Evolutionary conservation across 2,888 invertebrate genomes (phyloP).

Genomic region (Rutpela maculata): DNA sequence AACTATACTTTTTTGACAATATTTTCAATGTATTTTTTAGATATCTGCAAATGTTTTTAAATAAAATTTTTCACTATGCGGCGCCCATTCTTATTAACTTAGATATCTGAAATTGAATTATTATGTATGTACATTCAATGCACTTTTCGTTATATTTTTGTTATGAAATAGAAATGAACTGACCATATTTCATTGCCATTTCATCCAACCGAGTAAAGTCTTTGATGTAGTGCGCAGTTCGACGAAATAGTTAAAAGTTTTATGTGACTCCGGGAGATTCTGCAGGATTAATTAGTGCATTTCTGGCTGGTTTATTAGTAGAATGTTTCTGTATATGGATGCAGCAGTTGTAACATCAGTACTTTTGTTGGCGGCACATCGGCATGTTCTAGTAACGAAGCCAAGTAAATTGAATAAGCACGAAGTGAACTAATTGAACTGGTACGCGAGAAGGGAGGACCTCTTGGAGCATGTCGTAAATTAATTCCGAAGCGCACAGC

Average conservation of each 20-base stretch:
- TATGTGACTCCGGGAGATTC: constrained; percentile 1
- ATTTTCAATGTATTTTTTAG: too few species aligned
- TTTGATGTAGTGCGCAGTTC: constrained; percentile 20
- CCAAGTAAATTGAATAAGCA: constrained; percentile 54
- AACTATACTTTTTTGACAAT: too few species aligned
- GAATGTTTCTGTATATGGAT: constrained; percentile 37
- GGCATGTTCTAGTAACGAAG: constrained; percentile 39
- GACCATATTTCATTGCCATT: constrained; percentile 2
- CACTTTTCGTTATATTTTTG: not conserved
- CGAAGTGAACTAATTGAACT: constrained; percentile 63
- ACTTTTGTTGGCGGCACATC: constrained; percentile 11
- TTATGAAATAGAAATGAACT: not conserved
- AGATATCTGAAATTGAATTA: too few species aligned
- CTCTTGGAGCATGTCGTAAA: constrained; percentile 65
- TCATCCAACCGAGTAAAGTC: not conserved
- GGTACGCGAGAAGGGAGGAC: constrained; percentile 64
- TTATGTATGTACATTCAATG: too few species aligned
- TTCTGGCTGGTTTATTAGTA: constrained; percentile 29
- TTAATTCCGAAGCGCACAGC: constrained; percentile 63
- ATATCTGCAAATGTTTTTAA: too few species aligned
- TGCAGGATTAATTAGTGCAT: constrained; percentile 36
- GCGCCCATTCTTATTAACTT: too few species aligned
- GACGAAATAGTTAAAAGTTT: constrained; percentile 24
- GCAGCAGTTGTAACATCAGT: constrained; percentile 15
- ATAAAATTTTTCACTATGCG: too few species aligned